A percentile compares a stretch with the other conserved stretches of the same genome.
Evolutionary conservation across 2,113 vertebrate genomes (phyloP).

Genomic region (Sinocyclocheilus maitianheensis): DNA sequence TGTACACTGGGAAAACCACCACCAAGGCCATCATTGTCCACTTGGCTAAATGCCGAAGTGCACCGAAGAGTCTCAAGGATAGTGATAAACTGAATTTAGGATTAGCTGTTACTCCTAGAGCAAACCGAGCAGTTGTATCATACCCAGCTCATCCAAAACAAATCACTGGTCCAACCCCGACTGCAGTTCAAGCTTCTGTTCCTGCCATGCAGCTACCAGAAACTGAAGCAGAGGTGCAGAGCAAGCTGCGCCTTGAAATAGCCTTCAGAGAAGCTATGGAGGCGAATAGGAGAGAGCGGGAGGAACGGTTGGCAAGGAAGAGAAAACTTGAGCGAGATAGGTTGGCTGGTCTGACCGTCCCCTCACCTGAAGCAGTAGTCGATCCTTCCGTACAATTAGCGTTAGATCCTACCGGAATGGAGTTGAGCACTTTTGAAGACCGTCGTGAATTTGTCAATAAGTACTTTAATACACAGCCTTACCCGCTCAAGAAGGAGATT

Average conservation of each 20-base stretch:
- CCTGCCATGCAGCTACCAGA: slow-evolving; percentile 9
- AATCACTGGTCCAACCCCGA: slow-evolving; percentile 38
- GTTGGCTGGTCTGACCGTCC: slow-evolving; percentile 34
- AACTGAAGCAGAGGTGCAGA: slow-evolving; percentile 60
- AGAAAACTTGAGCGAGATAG: slow-evolving; percentile 68
- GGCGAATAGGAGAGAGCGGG: slow-evolving; percentile 72
- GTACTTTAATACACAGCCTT: slow-evolving; percentile 90
- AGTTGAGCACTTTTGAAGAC: slow-evolving; percentile 74
- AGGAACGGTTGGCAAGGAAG: slow-evolving; percentile 74
- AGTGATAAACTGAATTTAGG: slow-evolving; percentile 42
- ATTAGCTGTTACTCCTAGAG: slow-evolving; percentile 31
- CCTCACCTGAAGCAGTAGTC: slow-evolving; percentile 43
- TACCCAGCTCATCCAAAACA: slow-evolving; percentile 37
- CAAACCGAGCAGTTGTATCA: slow-evolving; percentile 20
- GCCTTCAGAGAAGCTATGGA: slow-evolving; percentile 71
- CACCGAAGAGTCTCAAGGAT: slow-evolving; percentile 80
- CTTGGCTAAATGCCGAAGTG: slow-evolving; percentile 87
- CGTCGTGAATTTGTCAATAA: slow-evolving; percentile 85
- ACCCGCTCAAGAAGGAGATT: slow-evolving; percentile 83
- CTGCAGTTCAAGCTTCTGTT: slow-evolving; percentile 47
- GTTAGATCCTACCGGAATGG: slow-evolving; percentile 77
- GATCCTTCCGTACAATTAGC: slow-evolving; percentile 75
- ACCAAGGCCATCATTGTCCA: slow-evolving; percentile 91
- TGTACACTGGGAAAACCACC: slow-evolving; percentile 94
- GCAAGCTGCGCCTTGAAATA: slow-evolving; percentile 72